These are phyloP conservation scores for Sphaeridia pumilis DNA, from an alignment of 2,888 invertebrate species.

Conservation along the genomic window DNA sequence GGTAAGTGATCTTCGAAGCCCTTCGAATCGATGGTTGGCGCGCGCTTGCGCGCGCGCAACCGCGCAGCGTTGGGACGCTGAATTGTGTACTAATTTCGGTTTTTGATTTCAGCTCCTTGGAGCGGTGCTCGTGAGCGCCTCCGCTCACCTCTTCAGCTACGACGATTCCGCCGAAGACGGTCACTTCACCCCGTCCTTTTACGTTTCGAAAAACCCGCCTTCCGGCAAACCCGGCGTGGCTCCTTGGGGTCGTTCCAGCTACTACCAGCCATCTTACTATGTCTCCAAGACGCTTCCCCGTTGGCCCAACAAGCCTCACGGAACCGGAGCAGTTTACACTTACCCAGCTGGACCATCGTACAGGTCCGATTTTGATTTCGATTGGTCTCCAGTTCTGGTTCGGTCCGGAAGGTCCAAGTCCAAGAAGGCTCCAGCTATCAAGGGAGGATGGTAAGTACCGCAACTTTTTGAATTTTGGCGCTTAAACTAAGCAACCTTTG, in stretches of 20 bases:
- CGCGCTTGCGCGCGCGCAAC: too few species aligned
- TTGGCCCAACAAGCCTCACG: constrained; percentile 7
- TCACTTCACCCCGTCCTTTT: constrained; percentile 2
- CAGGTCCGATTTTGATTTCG: neutral
- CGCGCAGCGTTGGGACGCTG: neutral
- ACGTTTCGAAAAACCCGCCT: neutral
- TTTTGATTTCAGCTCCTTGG: constrained; percentile 4
- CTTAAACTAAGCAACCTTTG: neutral
- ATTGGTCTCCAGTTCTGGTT: neutral
- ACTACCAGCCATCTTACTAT: constrained; percentile 5
- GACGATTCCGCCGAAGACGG: neutral
- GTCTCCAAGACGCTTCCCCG: constrained; percentile 5
- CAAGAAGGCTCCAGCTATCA: constrained; percentile 2
- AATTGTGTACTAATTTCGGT: neutral
- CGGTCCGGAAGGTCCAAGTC: neutral
- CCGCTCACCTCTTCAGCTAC: constrained; percentile 2
- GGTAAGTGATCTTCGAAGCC: neutral
- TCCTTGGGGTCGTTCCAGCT: neutral
- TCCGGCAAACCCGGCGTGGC: too few species aligned
- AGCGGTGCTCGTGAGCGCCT: constrained; percentile 4
- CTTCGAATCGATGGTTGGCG: too few species aligned
- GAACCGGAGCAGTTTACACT: constrained; percentile 1
- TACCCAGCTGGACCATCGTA: neutral
- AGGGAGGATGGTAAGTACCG: constrained; percentile 10
- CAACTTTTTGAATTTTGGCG: too few species aligned